phyloP scores from a whole-genome alignment of 2,797 vertebrate genomes.

The Anas flavirostris region DNA sequence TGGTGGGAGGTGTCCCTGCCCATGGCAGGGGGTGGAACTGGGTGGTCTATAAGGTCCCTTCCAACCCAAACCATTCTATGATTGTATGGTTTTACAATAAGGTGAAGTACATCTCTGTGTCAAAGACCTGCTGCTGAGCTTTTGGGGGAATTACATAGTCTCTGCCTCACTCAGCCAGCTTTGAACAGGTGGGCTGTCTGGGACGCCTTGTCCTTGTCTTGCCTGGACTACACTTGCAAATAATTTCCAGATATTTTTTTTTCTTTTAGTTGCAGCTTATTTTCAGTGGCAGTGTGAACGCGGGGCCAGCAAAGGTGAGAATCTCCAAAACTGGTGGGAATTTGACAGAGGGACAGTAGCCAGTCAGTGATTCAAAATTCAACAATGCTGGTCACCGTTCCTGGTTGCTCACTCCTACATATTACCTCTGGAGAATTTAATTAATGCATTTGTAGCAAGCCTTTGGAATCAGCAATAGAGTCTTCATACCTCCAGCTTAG shows the following conservation, averaged over 20 bases:
- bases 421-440: fast-evolving
- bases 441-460: background rate
- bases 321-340: background rate
- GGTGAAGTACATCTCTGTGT: background rate
- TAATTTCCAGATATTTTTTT: background rate
- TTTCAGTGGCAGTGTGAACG: background rate
- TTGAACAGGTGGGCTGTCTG: background rate
- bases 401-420: background rate
- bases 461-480: background rate
- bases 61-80: too few relatives aligned
- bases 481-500: background rate
- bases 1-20: too few relatives aligned
- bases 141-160: background rate
- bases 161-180: background rate
- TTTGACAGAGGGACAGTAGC: background rate
- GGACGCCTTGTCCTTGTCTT: background rate
- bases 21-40: too few relatives aligned
- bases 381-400: fast-evolving
- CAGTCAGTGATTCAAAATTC: background rate
- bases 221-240: background rate
- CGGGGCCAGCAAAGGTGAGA: background rate
- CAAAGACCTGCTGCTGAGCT: background rate
- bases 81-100: too few relatives aligned
- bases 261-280: background rate
- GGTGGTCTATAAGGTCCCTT: too few relatives aligned